Evolutionary conservation across 2,113 vertebrate species (phyloP), one percentile per base, ranked within the genome.

Genomic region (Pagrus major): DNA sequence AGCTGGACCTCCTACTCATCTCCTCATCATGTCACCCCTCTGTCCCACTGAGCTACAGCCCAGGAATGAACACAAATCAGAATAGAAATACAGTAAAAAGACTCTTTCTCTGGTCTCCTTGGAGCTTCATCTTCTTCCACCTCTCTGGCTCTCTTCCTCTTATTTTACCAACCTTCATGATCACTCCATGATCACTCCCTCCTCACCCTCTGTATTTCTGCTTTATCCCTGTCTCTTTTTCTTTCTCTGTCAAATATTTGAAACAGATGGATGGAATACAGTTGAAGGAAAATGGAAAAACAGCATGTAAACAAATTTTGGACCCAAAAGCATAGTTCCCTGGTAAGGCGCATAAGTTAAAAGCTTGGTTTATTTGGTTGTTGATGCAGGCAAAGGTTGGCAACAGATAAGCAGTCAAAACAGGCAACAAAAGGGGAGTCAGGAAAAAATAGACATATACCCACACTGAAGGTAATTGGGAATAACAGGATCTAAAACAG

Each of bases 1-100:
- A 47, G 65, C 39, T 49, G 64, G 61, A 74, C 67, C 79, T 78
- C 69, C 72, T 68, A 42, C 25, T 78, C 47, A 20, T 65, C 46
- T 54, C 25, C 59, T 58, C 63, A 25, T 14, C 33, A n/a, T 51
- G 49, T 60, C 66, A 37, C 11, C 25, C 27, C 5, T 15, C 35
- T 5, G 5, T 59, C 47, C 31, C 68, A 23, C 39, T 7, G 21
- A 60, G 15, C 16, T 39, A 9, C n/a, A 41, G 3, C 12, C 3
- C 23, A 72, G 59, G 54, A 59, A 25, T 47, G 21, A 72, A 27
- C 10, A n/a, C 11, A 51, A 41, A 52, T 16, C 10, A 31, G 0
- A 60, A 37, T 3, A 37, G 9, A 51, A 35, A 14, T 25, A 42
- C 18, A 20, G 27, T 46, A 21, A 55, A 18, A 54, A 25, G 1